These are phyloP conservation scores for Habroteleia sp. DNA, from an alignment of 2,888 invertebrate species.

Conservation along the genomic window DNA sequence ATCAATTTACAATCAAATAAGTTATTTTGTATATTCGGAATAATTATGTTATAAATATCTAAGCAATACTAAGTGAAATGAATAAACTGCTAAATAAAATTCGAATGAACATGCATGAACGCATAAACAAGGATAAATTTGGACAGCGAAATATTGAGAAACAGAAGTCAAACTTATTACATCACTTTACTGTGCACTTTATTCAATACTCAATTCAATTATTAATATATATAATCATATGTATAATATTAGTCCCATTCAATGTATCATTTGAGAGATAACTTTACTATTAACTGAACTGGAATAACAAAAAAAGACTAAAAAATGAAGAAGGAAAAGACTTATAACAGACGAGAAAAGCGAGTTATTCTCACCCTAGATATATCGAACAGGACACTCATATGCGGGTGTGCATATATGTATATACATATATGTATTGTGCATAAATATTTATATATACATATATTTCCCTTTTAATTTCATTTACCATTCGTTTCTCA, in stretches of 20 bases:
- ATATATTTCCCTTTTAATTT: conserved; percentile 21
- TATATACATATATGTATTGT: no score
- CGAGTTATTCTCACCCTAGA: conserved; percentile 42
- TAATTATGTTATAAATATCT: no score
- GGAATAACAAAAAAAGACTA: background rate
- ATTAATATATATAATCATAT: conserved; percentile 58
- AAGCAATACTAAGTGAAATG: no score
- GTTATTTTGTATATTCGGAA: no score
- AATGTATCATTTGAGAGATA: conserved; percentile 53
- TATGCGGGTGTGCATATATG: conserved; percentile 32
- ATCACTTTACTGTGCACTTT: conserved; percentile 57
- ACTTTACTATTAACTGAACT: conserved; percentile 22
- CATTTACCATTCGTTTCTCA: conserved; percentile 46
- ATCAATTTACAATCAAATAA: no score
- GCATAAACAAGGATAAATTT: conserved; percentile 1
- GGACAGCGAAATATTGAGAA: conserved; percentile 2
- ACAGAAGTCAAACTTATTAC: background rate
- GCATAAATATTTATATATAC: no score
- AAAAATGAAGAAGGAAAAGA: conserved; percentile 1
- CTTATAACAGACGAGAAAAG: conserved; percentile 13
- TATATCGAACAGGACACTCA: conserved; percentile 53
- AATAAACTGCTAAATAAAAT: no score
- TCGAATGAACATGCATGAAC: background rate
- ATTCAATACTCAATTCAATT: conserved; percentile 60
- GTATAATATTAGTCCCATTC: conserved; percentile 57